These are phyloP conservation scores for Cecropterus lyciades DNA, from an alignment of 1,140 invertebrate species.

Conservation along the genomic window DNA sequence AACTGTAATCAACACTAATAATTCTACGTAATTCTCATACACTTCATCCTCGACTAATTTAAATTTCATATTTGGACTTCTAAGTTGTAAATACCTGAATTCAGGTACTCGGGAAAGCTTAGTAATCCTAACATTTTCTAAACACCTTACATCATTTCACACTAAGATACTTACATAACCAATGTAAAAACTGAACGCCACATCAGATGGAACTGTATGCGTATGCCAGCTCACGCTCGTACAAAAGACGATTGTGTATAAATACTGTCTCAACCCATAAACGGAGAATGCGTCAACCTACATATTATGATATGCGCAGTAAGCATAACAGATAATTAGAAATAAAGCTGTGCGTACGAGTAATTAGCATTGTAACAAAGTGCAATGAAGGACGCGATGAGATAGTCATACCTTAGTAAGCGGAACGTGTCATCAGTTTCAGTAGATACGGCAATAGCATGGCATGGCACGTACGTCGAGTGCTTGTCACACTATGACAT, in stretches of 20 bases:
- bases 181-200: background rate
- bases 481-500: background rate
- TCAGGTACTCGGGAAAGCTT: too few relatives aligned
- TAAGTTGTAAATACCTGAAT: too few relatives aligned
- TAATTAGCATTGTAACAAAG: conserved; percentile 27
- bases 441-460: conserved; percentile 45
- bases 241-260: background rate
- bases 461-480: conserved; percentile 39
- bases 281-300: background rate
- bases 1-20: too few relatives aligned
- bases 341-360: conserved; percentile 15
- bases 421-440: conserved; percentile 47
- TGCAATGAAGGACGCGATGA: conserved; percentile 25
- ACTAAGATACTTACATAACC: background rate
- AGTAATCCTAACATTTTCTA: too few relatives aligned
- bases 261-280: background rate
- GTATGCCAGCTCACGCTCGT: background rate
- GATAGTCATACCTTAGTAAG: conserved; percentile 35
- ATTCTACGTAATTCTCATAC: too few relatives aligned
- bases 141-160: too few relatives aligned
- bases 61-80: too few relatives aligned
- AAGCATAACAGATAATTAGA: conserved; percentile 11
- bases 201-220: background rate
- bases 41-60: too few relatives aligned
- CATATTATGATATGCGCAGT: background rate